Percentiles rank a stretch among this genome's conserved stretches.
phyloP scores from a whole-genome alignment of 2,888 invertebrate species.

The Ypsolopha scabrella region DNA sequence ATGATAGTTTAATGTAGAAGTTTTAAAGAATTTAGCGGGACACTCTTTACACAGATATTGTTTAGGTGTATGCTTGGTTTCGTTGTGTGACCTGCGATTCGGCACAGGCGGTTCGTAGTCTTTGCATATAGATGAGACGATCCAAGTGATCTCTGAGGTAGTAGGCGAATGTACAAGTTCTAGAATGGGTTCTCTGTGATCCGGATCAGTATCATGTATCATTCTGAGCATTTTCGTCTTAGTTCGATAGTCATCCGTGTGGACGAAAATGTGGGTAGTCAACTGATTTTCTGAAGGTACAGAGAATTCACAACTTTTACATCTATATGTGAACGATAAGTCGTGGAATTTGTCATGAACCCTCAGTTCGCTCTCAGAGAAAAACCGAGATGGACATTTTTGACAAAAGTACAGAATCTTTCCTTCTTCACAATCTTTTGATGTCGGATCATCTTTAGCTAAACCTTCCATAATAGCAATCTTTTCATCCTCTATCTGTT shows the following conservation, averaged over 20 bases:
- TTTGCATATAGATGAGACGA: constrained; percentile 39
- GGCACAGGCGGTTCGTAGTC: constrained; percentile 20
- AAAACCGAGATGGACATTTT: constrained; percentile 87
- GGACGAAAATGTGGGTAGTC: constrained; percentile 77
- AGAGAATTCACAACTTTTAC: constrained; percentile 83
- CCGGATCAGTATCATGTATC: constrained; percentile 73
- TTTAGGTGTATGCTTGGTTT: constrained; percentile 40
- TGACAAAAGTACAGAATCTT: constrained; percentile 79
- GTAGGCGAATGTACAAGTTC: constrained; percentile 41
- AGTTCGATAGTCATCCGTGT: constrained; percentile 83
- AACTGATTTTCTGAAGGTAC: constrained; percentile 78
- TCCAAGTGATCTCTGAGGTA: constrained; percentile 52
- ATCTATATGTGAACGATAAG: constrained; percentile 73
- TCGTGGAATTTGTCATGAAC: constrained; percentile 81
- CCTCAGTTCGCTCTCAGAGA: constrained; percentile 78
- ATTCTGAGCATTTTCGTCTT: constrained; percentile 77
- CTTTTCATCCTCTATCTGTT: constrained; percentile 51
- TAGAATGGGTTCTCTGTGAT: constrained; percentile 74
- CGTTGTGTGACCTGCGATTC: constrained; percentile 15
- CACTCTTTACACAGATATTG: constrained; percentile 73
- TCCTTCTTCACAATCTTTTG: constrained; percentile 31
- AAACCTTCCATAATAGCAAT: constrained; percentile 24
- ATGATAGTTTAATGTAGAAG: constrained; percentile 78
- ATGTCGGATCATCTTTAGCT: constrained; percentile 28
- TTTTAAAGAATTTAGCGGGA: constrained; percentile 80